A percentile compares a stretch with the other conserved stretches of the same genome.
These are phyloP conservation scores for Poeciliopsis presidionis DNA, from an alignment of 2,797 vertebrate genomes.

Conservation along the genomic window DNA sequence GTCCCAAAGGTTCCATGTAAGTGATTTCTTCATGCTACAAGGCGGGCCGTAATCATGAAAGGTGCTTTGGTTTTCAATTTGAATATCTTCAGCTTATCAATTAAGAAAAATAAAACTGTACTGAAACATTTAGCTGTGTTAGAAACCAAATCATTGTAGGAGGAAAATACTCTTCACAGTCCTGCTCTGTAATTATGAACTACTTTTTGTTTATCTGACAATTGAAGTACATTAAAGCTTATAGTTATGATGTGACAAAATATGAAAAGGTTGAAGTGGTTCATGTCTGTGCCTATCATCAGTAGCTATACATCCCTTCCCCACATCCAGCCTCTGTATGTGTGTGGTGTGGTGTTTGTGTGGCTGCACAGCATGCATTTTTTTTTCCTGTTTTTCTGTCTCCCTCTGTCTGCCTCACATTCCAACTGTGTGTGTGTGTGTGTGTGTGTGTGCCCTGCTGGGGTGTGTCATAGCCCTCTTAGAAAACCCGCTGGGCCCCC, in stretches of 20 bases:
- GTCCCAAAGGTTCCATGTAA: neutral
- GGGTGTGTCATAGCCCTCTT: conserved; percentile 65
- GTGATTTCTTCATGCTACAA: neutral
- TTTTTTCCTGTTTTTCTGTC: neutral
- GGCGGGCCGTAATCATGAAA: neutral
- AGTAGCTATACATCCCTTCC: conserved; percentile 52
- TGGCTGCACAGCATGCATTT: neutral
- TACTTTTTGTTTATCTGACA: neutral
- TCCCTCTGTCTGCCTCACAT: conserved; percentile 30
- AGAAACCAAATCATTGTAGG: neutral
- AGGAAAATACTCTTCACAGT: neutral
- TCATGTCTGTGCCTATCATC: conserved; percentile 28
- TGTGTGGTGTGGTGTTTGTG: conserved; percentile 16
- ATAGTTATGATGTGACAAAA: neutral
- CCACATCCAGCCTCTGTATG: conserved; percentile 47
- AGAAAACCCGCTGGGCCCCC: conserved; percentile 68
- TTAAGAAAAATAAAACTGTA: neutral
- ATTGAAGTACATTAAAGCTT: neutral
- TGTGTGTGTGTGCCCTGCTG: conserved; percentile 32
- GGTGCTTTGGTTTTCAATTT: neutral
- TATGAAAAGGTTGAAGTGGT: no score
- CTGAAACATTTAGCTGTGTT: neutral
- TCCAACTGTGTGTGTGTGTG: conserved; percentile 31
- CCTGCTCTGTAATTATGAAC: neutral
- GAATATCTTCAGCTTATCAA: neutral